phyloP scores from a whole-genome alignment of 2,797 vertebrate genomes.

The Kryptopterus vitreolus region DNA sequence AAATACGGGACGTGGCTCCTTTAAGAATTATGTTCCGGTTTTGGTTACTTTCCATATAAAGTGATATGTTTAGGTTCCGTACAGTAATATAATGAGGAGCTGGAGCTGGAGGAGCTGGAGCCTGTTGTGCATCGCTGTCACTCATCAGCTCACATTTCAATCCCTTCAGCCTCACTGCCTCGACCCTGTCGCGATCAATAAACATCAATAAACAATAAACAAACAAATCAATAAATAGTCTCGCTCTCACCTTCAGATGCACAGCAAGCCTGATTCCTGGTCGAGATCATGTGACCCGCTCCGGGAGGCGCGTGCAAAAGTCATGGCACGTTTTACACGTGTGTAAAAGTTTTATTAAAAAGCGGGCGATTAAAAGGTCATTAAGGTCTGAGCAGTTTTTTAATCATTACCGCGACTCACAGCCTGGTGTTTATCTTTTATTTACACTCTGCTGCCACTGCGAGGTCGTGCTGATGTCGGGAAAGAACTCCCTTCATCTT shows the following conservation, averaged over 20 bases:
- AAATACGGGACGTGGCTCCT: no score
- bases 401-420: background rate
- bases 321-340: background rate
- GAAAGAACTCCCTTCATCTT: background rate
- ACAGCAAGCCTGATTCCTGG: no score
- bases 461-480: background rate
- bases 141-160: slow-evolving; percentile 5
- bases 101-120: no score
- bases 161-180: background rate
- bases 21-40: no score
- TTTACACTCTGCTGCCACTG: background rate
- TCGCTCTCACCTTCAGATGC: background rate
- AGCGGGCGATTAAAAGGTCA: background rate
- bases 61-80: no score
- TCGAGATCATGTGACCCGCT: background rate
- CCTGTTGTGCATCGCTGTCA: background rate
- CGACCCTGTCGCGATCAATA: slow-evolving; percentile 11
- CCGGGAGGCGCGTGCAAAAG: background rate
- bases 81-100: no score
- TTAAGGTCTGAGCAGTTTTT: background rate
- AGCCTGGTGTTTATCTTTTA: slow-evolving; percentile 1
- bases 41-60: no score
- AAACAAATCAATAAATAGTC: no score
- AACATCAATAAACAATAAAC: slow-evolving; percentile 20
- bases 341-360: slow-evolving; percentile 2